Evolutionary conservation across 2,113 vertebrate genomes (phyloP).

Genomic region (Gorsachius goisagi): DNA sequence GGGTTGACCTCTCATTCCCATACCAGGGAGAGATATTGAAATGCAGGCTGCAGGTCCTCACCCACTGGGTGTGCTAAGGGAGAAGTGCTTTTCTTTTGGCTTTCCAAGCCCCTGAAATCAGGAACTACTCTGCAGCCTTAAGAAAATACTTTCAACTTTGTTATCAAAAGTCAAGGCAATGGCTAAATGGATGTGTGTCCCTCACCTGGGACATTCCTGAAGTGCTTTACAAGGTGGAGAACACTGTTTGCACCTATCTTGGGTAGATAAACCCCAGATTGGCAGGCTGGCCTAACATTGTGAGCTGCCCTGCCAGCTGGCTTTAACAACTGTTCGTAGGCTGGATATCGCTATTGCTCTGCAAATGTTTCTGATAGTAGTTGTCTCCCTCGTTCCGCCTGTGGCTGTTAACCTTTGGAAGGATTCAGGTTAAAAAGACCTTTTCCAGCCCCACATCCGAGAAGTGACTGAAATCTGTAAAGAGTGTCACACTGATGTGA

Average conservation of each 20-base stretch:
- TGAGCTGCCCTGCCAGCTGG: neutral
- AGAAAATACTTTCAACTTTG: neutral
- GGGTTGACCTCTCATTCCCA: neutral
- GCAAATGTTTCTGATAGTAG: neutral
- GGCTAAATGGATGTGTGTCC: neutral
- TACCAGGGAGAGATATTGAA: neutral
- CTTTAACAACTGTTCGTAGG: neutral
- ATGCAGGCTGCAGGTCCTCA: neutral
- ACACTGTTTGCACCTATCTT: neutral
- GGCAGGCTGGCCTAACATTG: neutral
- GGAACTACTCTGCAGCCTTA: neutral
- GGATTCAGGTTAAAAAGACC: neutral
- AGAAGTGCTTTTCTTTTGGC: neutral
- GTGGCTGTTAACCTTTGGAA: neutral
- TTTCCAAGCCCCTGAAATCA: conserved; percentile 74
- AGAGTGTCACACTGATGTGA: neutral
- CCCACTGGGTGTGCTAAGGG: neutral
- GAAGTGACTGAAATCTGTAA: neutral
- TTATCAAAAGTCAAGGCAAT: neutral
- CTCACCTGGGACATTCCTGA: neutral
- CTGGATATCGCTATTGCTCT: neutral
- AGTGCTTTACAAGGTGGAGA: neutral
- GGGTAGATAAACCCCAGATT: neutral
- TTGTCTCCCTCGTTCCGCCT: neutral
- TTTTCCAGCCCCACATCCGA: neutral